Evolutionary conservation across 2,113 vertebrate species (phyloP), one percentile per base, ranked within the genome.

Genomic region (Smithornis capensis): DNA sequence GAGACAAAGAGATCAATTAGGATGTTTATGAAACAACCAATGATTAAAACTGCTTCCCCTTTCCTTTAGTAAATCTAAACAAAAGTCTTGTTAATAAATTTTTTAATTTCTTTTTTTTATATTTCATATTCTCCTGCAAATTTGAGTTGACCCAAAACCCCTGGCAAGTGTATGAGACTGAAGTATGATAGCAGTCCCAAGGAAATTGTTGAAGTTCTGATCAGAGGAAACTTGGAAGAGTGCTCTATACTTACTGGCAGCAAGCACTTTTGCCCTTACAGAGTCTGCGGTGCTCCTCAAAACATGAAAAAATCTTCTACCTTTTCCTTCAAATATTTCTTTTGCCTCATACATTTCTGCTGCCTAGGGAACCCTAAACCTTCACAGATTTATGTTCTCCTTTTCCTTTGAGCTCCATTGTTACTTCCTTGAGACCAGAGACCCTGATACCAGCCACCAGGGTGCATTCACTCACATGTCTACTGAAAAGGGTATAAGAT

Each of bases 1-100:
- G 7, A 16, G n/a, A 24, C 0, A 47, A 91, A 59, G 4, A 59
- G 31, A 38, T 59, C 37, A 42, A 29, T 81, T 67, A 53, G 8
- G 22, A 56, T 56, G 55, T 44, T 73, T 35, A 69, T 45, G 76
- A 75, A 62, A 33, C 42, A 68, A 75, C 31, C 1, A 63, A 7
- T 0, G 0, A 37, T n/a, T 52, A 64, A 50, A 90, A 85, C 2
- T 3, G 4, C 10, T 76, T 37, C 37, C 14, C 5, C 31, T 91
- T 84, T 87, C 27, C 27, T 64, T 71, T 37, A 37, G 6, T 25
- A 77, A 67, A 10, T 1, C 7, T 6, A 44, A 59, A 31, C 1
- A 57, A 76, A 83, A 62, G 3, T 21, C 15, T 67, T 50, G 4
- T 35, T 76, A 49, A 56, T 40, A 37, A 3, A 47, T 15, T 31